Evolutionary conservation across 2,797 vertebrate species (phyloP).

Genomic region (Eospalax fontanierii): DNA sequence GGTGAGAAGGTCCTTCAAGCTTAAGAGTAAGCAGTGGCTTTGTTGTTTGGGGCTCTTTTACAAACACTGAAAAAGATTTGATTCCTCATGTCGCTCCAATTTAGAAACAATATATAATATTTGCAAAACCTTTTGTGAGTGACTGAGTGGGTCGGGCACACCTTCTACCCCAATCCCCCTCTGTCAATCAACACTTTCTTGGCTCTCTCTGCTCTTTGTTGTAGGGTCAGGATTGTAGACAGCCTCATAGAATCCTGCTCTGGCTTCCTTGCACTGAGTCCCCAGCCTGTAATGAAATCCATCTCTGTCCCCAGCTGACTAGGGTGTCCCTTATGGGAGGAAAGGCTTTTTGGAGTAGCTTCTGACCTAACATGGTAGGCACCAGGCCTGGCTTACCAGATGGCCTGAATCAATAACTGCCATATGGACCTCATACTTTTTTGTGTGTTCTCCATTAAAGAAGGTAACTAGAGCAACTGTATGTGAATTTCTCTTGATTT

Average conservation of each 20-base stretch:
- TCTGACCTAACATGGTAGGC: constrained; percentile 81
- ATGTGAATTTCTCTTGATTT: constrained; percentile 78
- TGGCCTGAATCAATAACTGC: constrained; percentile 89
- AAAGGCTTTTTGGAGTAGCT: constrained; percentile 80
- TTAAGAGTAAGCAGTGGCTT: constrained; percentile 34
- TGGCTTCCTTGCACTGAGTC: constrained; percentile 59
- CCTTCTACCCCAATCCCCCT: background rate
- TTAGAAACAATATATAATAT: constrained; percentile 70
- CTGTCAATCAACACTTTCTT: constrained; percentile 23
- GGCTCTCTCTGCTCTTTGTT: constrained; percentile 64
- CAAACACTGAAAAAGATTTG: constrained; percentile 39
- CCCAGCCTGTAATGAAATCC: constrained; percentile 77
- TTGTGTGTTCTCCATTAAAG: constrained; percentile 73
- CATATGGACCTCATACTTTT: constrained; percentile 87
- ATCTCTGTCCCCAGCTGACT: constrained; percentile 78
- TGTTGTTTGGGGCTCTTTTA: background rate
- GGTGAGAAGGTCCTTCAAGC: background rate
- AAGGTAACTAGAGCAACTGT: constrained; percentile 70
- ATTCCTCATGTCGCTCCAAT: constrained; percentile 61
- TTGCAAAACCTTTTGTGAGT: constrained; percentile 57
- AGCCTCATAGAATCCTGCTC: constrained; percentile 28
- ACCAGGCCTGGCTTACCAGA: constrained; percentile 87
- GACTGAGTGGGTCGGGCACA: background rate
- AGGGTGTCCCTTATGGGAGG: constrained; percentile 65
- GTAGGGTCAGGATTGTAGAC: constrained; percentile 50